Base-by-base conservation (phyloP, 2,113 vertebrate species). In the Aspiorhynchus laticeps region DNA sequence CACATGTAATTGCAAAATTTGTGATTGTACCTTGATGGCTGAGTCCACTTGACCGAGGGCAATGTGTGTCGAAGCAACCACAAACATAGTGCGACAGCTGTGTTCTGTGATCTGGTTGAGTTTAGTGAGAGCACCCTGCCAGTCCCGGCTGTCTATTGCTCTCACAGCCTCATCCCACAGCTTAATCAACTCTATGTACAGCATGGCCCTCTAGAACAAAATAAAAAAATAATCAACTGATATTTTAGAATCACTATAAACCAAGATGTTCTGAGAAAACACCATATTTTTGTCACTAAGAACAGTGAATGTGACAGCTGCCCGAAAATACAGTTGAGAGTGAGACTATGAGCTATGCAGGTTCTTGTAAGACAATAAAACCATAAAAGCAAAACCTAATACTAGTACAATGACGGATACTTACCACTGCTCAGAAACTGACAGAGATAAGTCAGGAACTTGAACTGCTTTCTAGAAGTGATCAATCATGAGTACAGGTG, bases 31-130 rank as follows among this genome's bases (percentile, higher is more conserved):
- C 95, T 81, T 67, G 78, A 96, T 88, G 0, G 97, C 96, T 17
- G 79, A 89, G 71, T 92, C 88, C 0, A 95, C 90, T 80, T 97
- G 90, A 2, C 95, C 95, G 43, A 96, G 94, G 81, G 93, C 92
- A 86, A 98, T 92, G 43, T 96, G 92, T 53, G 94, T 94, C 0
- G 95, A 95, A 83, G 96, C 96, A 0, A 92, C 4, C 9, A 95
- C 96, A 91, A 98, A 99, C 65, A 95, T 93, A 10, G 96, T 95
- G 80, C 94, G 91, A 48, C 96, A 93, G 0, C 94, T 93, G 2
- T 94, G 96, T 15, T 97, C 95, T 0, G 82, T 87, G 80, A 97
- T 94, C 61, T 89, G 61, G 6, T 85, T 80, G 6, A 98, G 95
- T 69, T 89, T 90, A 14, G 71, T 75, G 88, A 98, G 90, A 24